These are phyloP conservation scores for Falcaria lacertinaria DNA, from an alignment of 2,888 invertebrate genomes.

Conservation along the genomic window DNA sequence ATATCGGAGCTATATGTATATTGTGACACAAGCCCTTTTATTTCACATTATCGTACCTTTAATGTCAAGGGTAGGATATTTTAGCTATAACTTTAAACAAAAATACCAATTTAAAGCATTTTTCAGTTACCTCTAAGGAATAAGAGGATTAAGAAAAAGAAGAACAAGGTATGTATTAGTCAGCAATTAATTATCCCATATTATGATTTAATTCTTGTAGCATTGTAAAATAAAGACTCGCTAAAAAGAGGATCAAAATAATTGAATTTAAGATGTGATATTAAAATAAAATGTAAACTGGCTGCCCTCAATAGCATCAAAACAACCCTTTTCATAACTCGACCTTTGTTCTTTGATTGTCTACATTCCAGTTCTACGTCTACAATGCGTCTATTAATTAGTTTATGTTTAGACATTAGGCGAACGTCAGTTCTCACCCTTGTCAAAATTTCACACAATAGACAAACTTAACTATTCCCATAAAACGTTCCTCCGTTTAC, in stretches of 20 bases:
- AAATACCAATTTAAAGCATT: too few relatives aligned
- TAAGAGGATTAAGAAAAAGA: too few relatives aligned
- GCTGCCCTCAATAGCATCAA: slow-evolving; percentile 9
- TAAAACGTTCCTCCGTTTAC: slow-evolving; percentile 43
- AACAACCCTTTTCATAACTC: slow-evolving; percentile 23
- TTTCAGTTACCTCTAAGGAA: too few relatives aligned
- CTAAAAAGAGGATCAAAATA: too few relatives aligned
- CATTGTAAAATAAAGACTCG: too few relatives aligned
- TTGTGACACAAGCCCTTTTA: slow-evolving; percentile 1
- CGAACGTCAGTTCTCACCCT: slow-evolving; percentile 41
- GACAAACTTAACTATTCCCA: slow-evolving; percentile 43
- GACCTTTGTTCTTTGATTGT: slow-evolving; percentile 17
- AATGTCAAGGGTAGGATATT: not conserved
- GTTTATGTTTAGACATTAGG: slow-evolving; percentile 50
- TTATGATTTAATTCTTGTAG: too few relatives aligned
- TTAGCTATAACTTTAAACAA: too few relatives aligned
- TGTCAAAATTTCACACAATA: slow-evolving; percentile 49
- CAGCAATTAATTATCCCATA: too few relatives aligned
- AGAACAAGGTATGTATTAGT: too few relatives aligned
- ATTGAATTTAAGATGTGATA: too few relatives aligned
- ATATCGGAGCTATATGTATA: slow-evolving; percentile 6
- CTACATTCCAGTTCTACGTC: slow-evolving; percentile 34
- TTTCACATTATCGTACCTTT: not conserved
- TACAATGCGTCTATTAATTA: slow-evolving; percentile 46
- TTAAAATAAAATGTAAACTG: too few relatives aligned